Evolutionary conservation across 1,140 invertebrate species (phyloP).

Genomic region (Drosophila pachea): DNA sequence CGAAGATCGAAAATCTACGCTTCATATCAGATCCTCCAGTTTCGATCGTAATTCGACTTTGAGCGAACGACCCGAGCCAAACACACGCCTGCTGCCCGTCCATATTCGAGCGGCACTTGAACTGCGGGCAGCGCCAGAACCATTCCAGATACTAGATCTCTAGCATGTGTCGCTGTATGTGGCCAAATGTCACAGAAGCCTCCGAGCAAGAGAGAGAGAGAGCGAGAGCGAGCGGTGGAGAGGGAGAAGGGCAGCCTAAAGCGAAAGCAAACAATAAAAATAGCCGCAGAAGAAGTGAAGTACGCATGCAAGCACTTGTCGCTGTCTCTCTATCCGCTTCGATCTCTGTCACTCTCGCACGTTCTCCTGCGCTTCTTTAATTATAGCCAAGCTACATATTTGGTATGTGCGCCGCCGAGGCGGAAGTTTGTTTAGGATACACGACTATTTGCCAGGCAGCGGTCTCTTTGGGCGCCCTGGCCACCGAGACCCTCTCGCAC

Average conservation of each 20-base stretch:
- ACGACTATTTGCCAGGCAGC: constrained; percentile 42
- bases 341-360: neutral
- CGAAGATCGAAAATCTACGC: no score
- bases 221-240: neutral
- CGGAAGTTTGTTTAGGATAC: constrained; percentile 75
- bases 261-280: constrained; percentile 29
- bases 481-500: neutral
- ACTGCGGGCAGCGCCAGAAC: no score
- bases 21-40: no score
- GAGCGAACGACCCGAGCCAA: no score
- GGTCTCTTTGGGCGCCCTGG: neutral
- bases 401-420: constrained; percentile 42
- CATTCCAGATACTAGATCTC: constrained; percentile 8
- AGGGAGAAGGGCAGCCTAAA: neutral
- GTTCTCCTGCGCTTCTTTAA: constrained; percentile 35
- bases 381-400: constrained; percentile 59
- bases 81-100: no score
- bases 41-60: no score
- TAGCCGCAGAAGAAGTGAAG: constrained; percentile 30
- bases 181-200: constrained; percentile 58
- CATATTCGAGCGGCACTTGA: constrained; percentile 43
- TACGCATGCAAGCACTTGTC: constrained; percentile 38
- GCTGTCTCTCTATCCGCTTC: constrained; percentile 4
- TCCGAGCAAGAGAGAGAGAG: constrained; percentile 23
- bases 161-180: constrained; percentile 35